A percentile compares a stretch with the other conserved stretches of the same genome.
These are phyloP conservation scores for Chelon labrosus DNA, from an alignment of 2,797 vertebrate species.

Conservation along the genomic window DNA sequence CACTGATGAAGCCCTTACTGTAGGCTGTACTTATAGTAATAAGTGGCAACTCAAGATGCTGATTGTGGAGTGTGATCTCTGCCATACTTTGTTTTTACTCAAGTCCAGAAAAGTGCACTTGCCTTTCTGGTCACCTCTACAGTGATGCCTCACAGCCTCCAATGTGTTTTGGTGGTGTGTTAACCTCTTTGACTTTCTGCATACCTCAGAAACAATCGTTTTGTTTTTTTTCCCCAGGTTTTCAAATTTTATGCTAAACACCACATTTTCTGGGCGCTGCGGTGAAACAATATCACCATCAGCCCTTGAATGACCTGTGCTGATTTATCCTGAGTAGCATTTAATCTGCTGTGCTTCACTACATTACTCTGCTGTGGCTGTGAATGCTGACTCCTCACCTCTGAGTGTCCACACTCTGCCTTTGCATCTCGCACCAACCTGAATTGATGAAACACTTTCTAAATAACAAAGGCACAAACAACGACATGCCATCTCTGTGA, in stretches of 20 bases:
- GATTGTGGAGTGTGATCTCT: constrained; percentile 19
- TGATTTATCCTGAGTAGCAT: constrained; percentile 75
- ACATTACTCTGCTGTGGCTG: constrained; percentile 59
- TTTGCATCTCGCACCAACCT: constrained; percentile 2
- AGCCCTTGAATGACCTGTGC: constrained; percentile 67
- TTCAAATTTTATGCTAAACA: constrained; percentile 4
- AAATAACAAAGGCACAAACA: constrained; percentile 2
- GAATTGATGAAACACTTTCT: constrained; percentile 2
- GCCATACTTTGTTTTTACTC: constrained; percentile 13
- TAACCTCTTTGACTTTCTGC: constrained; percentile 13
- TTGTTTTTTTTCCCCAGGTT: too few relatives aligned
- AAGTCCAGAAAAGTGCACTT: constrained; percentile 23
- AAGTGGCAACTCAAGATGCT: constrained; percentile 34
- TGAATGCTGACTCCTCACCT: constrained; percentile 65
- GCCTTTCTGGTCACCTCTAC: constrained; percentile 9
- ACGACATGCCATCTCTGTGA: constrained; percentile 4
- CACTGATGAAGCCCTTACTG: constrained; percentile 25
- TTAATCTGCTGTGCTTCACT: constrained; percentile 72
- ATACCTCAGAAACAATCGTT: neutral
- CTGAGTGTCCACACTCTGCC: constrained; percentile 21
- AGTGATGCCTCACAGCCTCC: neutral
- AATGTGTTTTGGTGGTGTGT: neutral
- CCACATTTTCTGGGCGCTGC: constrained; percentile 35
- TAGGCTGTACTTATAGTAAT: constrained; percentile 32
- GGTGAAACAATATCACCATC: constrained; percentile 54